phyloP scores from a whole-genome alignment of 2,888 invertebrate genomes.

The Drosophila gaucha region DNA sequence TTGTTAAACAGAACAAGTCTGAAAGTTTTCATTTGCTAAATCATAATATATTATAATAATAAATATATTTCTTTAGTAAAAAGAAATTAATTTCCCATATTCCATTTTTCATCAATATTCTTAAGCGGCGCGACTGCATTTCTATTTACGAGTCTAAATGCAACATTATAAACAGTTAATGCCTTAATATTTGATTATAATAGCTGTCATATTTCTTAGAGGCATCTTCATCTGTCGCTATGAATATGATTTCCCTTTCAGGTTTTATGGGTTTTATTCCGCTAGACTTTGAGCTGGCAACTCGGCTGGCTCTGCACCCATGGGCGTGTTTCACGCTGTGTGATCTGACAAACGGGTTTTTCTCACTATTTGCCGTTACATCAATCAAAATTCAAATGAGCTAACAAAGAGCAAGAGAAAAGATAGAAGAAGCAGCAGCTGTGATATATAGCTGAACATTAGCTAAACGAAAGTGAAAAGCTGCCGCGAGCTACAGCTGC shows the following conservation, averaged over 20 bases:
- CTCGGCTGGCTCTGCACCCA: slow-evolving; percentile 18
- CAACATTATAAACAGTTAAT: not conserved
- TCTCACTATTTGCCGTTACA: slow-evolving; percentile 55
- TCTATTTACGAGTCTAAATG: not conserved
- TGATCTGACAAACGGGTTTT: slow-evolving; percentile 63
- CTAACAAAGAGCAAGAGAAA: slow-evolving; percentile 22
- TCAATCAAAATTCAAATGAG: slow-evolving; percentile 66
- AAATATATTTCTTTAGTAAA: not conserved
- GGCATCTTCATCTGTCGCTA: not conserved
- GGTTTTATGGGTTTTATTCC: slow-evolving; percentile 44
- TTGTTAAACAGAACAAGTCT: no score
- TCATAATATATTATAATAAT: not conserved
- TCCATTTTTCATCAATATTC: not conserved
- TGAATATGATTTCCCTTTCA: slow-evolving; percentile 23
- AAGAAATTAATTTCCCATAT: no score
- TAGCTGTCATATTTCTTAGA: slow-evolving; percentile 5
- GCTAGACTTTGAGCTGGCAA: slow-evolving; percentile 22
- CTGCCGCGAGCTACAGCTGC: slow-evolving; percentile 1
- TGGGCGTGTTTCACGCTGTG: slow-evolving; percentile 49
- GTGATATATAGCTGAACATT: slow-evolving; percentile 42
- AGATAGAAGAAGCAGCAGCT: not conserved
- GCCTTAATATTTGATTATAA: slow-evolving; percentile 5
- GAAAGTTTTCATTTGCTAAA: no score
- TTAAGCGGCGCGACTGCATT: not conserved
- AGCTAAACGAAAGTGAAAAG: slow-evolving; percentile 61